A percentile compares a stretch with the other conserved stretches of the same genome.
phyloP scores from a whole-genome alignment of 2,797 vertebrate species.

The Crypturellus tataupa region DNA sequence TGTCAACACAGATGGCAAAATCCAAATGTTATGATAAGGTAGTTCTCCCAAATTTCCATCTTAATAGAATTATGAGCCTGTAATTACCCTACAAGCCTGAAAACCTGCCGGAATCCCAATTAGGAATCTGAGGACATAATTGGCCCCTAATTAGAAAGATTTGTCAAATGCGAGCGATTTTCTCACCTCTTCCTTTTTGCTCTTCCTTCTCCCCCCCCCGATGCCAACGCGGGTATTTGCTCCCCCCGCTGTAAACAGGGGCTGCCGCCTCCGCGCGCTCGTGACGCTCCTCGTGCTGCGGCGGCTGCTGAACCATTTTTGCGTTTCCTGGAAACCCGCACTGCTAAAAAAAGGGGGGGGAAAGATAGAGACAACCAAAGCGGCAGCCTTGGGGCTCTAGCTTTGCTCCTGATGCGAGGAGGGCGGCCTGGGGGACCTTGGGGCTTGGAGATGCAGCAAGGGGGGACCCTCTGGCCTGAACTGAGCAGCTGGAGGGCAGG shows the following conservation, averaged over 20 bases:
- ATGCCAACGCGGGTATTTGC: neutral
- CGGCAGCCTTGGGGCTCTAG: neutral
- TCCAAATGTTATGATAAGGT: slow-evolving; percentile 78
- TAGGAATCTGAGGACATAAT: slow-evolving; percentile 82
- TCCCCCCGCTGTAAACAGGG: neutral
- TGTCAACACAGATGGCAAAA: slow-evolving; percentile 68
- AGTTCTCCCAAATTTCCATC: slow-evolving; percentile 77
- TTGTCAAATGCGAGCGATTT: slow-evolving; percentile 79
- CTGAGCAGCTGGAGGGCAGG: accelerated
- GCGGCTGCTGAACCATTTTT: slow-evolving; percentile 11
- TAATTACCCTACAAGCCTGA: slow-evolving; percentile 81
- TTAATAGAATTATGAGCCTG: slow-evolving; percentile 79
- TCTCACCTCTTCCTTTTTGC: slow-evolving; percentile 53
- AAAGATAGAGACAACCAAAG: neutral
- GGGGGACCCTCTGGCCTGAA: neutral
- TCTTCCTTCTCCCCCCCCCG: neutral
- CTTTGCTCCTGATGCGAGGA: neutral
- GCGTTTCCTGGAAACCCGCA: neutral
- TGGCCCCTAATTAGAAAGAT: slow-evolving; percentile 84
- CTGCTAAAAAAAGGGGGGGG: neutral
- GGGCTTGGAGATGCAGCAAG: too few relatives aligned
- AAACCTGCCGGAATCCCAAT: slow-evolving; percentile 81
- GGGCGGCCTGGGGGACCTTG: neutral
- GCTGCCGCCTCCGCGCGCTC: neutral
- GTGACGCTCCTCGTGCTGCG: neutral